Evolutionary conservation across 64 coral and sea anemone genomes (phyloP), one percentile per base, ranked within the genome.

Genomic region (Catalaphyllia jardinei): DNA sequence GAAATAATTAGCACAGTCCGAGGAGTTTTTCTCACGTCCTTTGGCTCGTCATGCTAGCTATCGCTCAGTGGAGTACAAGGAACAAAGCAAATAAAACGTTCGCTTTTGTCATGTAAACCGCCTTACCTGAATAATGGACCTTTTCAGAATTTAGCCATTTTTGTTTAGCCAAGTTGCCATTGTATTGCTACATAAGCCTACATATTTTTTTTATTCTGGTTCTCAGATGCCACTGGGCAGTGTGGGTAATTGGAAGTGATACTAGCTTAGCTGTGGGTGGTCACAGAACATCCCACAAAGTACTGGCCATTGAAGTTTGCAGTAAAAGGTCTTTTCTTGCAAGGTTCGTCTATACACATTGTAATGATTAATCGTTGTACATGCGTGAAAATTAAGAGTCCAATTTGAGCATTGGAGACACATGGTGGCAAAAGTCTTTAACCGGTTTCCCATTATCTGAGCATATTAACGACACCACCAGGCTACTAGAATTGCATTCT

Each of bases 391-490:
- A 80, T 80, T 85, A 71, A 19, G 38, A 67, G 33, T 50, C 38
- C 81, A 85, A 71, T 85, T 85, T 85, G 35, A 85, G 42, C 81
- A 15, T 85, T 71, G 19, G 62, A 15, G 81, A 85, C 62, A 85
- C 81, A 85, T 85, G 81, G 81, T 85, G 81, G 81, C 63, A 85
- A 85, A 85, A 52, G 62, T 69, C 81, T 85, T 49, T 64, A 85
- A 39, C 81, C 35, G 42, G 63, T 42, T 85, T 85, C 81, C 81
- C 35, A 85, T 71, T 85, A 71, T 85, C 33, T 64, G 22, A 85
- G 39, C 62, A 49, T 71, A 71, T 85, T 71, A 85, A 52, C 81
- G 24, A 67, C 81, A 85, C 62, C 60, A 64, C 60, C 29, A 85
- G 63, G 62, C 62, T 85, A 64, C 62, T 85, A 64, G 63, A 85